A percentile compares a stretch with the other conserved stretches of the same genome.
phyloP scores from a whole-genome alignment of 2,888 invertebrate species.

The Callimorpha dominula region DNA sequence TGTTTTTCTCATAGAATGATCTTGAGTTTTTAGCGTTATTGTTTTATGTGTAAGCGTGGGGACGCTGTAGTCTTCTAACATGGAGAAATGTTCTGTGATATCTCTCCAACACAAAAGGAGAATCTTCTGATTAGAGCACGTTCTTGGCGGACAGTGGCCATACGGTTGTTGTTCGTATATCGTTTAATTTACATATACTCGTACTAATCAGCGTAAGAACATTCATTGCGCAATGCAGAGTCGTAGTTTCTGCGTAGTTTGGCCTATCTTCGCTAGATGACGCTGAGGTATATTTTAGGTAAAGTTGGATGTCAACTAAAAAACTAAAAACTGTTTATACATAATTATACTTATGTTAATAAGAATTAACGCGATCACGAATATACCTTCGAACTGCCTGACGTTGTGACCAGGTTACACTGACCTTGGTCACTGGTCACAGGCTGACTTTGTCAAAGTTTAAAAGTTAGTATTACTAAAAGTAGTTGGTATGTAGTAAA shows the following conservation, averaged over 20 bases:
- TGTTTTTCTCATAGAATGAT: too few species aligned
- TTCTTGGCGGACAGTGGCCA: background rate
- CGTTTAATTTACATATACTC: background rate
- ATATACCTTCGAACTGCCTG: too few species aligned
- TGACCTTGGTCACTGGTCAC: background rate
- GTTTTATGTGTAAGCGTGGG: too few species aligned
- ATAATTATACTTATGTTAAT: background rate
- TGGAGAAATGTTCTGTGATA: background rate
- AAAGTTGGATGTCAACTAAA: too few species aligned
- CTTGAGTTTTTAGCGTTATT: too few species aligned
- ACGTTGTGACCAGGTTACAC: background rate
- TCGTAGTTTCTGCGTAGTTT: background rate
- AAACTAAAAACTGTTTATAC: background rate
- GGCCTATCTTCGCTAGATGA: background rate
- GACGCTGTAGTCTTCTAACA: background rate
- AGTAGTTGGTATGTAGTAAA: background rate
- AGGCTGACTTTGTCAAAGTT: background rate
- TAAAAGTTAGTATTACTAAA: background rate
- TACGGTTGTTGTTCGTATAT: too few species aligned
- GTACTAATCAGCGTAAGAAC: background rate
- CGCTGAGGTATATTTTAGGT: too few species aligned
- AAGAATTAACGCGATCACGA: too few species aligned
- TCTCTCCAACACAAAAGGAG: background rate
- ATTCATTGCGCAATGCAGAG: background rate
- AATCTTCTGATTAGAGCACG: background rate